Conservation (phyloP, 2,888 invertebrate species). For the Melanargia galathea region DNA sequence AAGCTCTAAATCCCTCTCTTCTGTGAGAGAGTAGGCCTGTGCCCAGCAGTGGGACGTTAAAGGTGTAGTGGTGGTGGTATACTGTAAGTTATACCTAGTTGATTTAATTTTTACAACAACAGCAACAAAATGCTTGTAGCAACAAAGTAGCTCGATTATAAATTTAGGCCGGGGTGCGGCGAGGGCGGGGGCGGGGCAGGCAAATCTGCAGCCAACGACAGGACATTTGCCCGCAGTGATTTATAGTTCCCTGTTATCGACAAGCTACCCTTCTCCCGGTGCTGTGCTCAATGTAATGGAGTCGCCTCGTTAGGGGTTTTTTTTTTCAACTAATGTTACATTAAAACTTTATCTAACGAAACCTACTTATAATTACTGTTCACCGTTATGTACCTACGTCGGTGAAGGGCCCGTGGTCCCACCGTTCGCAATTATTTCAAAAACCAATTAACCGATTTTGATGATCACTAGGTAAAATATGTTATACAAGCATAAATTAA, state of each 20-base stretch:
- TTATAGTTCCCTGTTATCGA: constrained; percentile 79
- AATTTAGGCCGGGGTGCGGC: constrained; percentile 35
- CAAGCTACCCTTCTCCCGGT: constrained; percentile 74
- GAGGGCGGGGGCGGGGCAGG: constrained; percentile 52
- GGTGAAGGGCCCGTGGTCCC: too few species aligned
- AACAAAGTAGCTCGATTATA: constrained; percentile 20
- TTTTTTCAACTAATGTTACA: not conserved
- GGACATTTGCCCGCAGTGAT: constrained; percentile 77
- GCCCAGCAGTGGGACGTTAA: too few species aligned
- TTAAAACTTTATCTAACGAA: not conserved
- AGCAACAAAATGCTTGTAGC: not conserved
- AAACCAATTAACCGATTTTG: too few species aligned
- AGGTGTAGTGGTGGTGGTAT: too few species aligned
- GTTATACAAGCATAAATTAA: too few species aligned
- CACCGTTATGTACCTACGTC: too few species aligned
- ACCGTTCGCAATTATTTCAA: too few species aligned
- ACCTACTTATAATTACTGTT: too few species aligned
- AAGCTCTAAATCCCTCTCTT: too few species aligned
- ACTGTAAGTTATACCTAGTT: not conserved
- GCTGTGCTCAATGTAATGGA: constrained; percentile 39
- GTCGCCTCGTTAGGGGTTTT: constrained; percentile 17
- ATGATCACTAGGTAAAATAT: too few species aligned
- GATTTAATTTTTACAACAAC: not conserved
- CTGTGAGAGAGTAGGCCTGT: too few species aligned
- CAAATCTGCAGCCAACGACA: constrained; percentile 75